Evolutionary conservation across 1,140 invertebrate species (phyloP), one percentile per base, ranked within the genome.

Genomic region (Zaprionus africanus): DNA sequence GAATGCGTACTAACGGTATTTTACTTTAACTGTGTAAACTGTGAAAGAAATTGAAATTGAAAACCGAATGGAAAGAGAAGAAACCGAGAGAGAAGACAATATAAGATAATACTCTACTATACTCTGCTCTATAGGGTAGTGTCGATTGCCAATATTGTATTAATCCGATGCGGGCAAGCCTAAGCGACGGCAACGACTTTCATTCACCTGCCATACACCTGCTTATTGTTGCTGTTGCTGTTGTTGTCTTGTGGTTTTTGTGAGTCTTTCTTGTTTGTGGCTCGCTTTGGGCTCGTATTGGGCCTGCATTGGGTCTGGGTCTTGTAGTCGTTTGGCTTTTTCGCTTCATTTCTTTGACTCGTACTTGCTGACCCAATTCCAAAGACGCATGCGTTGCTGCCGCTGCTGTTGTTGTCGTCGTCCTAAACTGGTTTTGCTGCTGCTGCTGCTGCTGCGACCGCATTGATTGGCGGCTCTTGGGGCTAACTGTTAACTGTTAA

Each of bases 291-390:
- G 65, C 28, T 17, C 34, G 61, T 36, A 51, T 56, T 73, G 63
- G 71, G 72, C 53, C 22, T 72, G 79, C 54, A 62, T 75, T 82
- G 74, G 78, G 71, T 64, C 81, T 84, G 66, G 71, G 79, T 78
- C 68, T 86, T 76, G 69, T 72, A 74, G 74, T 43, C 22, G 54
- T 58, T 74, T 69, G 59, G 81, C 78, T 73, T 67, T 62, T 77
- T 76, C 56, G 68, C 74, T 76, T 76, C 61, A 76, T 76, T 76
- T 76, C 74, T 70, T 76, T 54, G 69, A 24, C 68, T 82, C 78
- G 78, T 87, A 88, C 84, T 88, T 88, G 84, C 78, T 88, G 84
- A 88, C 84, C 84, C 78, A 88, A 88, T 88, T 88, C 85, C 71
- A 90, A 78, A 88, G 85, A 81, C 84, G 75, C 84, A 90, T 87